Base-by-base conservation (phyloP, 1,140 invertebrate genomes). In the Bradysia coprophila region DNA sequence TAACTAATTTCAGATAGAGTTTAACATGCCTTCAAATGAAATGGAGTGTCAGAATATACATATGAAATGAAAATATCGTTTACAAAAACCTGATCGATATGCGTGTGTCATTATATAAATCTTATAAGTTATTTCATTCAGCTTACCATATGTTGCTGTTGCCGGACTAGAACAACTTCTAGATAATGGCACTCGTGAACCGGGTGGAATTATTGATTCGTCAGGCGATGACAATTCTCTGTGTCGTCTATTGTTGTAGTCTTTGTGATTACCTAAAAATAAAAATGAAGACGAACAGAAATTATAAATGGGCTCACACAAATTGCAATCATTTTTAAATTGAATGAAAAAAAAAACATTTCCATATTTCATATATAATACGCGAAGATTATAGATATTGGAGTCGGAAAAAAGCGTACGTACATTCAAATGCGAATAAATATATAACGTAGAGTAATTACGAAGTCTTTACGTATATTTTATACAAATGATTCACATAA, bases 221-320 rank as follows among this genome's bases (percentile, higher is more conserved):
- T 59, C 55, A 54, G 42, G 33, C 28, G 47, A 43, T 38, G 34
- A 28, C 41, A 74, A 58, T 42, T 78, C 73, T 51, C 68, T 68
- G 51, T 79, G 73, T 38, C 36, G n/a, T 48, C 71, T 67, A 47
- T 67, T 62, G 48, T 69, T 67, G 55, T 78, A 81, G 51, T 79
- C 76, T 56, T 73, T 71, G 55, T 78, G 76, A 48, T 76, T 76
- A 52, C 75, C 77, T 80, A 59, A 40, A 48, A 41, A 51, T 54
- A 47, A 56, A 49, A 52, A 54, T 52, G 46, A 36, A n/a, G 6
- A 36, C 6, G 10, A 18, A n/a, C 16, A 36, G 18, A 36, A 10
- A 18, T 8, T 16, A 10, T 18, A 38, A 18, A 38, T 38, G 13
- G n/a, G 32, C 18, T 34, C 13, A 34, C 8, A 31, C 8, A 9